A percentile compares a stretch with the other conserved stretches of the same genome.
phyloP scores from a whole-genome alignment of 2,797 vertebrate species.

The Macrochelys suwanniensis region DNA sequence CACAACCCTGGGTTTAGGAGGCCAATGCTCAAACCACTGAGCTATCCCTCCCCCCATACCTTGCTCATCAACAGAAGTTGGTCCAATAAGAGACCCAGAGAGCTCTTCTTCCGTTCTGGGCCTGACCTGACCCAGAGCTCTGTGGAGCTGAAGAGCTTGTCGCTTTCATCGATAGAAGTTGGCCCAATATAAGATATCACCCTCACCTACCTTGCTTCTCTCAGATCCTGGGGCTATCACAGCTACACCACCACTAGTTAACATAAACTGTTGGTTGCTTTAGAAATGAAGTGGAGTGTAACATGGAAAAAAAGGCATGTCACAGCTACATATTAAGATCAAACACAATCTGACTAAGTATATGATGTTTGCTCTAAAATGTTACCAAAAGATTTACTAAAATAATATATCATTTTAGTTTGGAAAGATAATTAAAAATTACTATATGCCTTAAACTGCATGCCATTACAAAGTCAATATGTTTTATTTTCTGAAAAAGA shows the following conservation, averaged over 20 bases:
- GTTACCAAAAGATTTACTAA: not conserved
- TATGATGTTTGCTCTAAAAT: not conserved
- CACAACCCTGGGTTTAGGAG: too few relatives aligned
- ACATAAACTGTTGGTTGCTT: not conserved
- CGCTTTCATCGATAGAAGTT: not conserved
- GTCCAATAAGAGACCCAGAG: too few relatives aligned
- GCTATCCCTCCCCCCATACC: not conserved
- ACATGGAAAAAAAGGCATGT: not conserved
- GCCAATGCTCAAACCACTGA: too few relatives aligned
- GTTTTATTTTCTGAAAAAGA: not conserved
- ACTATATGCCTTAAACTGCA: not conserved
- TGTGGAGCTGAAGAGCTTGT: too few relatives aligned
- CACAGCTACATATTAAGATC: not conserved
- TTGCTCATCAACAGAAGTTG: not conserved
- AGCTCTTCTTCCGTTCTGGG: too few relatives aligned
- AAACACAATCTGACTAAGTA: not conserved
- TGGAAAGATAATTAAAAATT: not conserved
- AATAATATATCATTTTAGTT: not conserved
- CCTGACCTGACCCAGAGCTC: too few relatives aligned
- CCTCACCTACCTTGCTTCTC: too few relatives aligned
- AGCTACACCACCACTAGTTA: too few relatives aligned
- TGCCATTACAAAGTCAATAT: not conserved
- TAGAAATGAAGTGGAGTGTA: not conserved
- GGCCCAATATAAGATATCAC: too few relatives aligned
- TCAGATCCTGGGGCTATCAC: too few relatives aligned